Evolutionary conservation across 2,113 vertebrate genomes (phyloP).

Genomic region (Corvus hawaiiensis): DNA sequence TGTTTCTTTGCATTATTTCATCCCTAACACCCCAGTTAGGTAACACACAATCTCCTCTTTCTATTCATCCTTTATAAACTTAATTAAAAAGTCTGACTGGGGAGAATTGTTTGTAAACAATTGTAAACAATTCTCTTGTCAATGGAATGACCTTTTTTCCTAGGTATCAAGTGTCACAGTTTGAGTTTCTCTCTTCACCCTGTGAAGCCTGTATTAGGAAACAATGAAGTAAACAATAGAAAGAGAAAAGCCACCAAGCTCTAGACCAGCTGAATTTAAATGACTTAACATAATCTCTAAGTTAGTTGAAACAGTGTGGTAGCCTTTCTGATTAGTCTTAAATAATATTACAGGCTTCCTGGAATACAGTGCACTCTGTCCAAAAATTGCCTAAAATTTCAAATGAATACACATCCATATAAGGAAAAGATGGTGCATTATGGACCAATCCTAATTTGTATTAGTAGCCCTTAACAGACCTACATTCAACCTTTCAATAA

Average conservation of each 20-base stretch:
- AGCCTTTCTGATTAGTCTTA: not conserved
- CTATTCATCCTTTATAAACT: not conserved
- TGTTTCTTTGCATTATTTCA: not conserved
- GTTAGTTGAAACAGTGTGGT: not conserved
- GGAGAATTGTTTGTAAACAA: constrained; percentile 10
- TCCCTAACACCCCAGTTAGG: not conserved
- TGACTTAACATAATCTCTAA: not conserved
- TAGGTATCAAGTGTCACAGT: not conserved
- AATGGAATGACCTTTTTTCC: not conserved
- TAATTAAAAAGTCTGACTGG: not conserved
- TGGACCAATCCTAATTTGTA: not conserved
- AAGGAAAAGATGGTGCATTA: not conserved
- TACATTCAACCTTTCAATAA: not conserved
- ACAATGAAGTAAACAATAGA: not conserved
- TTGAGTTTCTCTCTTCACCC: constrained; percentile 10
- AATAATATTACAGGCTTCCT: not conserved
- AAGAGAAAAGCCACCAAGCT: not conserved
- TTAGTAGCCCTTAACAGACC: not conserved
- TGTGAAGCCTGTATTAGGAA: not conserved
- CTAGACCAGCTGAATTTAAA: not conserved
- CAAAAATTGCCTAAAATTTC: not conserved
- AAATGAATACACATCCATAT: not conserved
- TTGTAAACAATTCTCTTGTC: not conserved
- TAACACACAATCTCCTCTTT: not conserved
- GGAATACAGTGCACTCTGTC: not conserved